Evolutionary conservation across 1,140 invertebrate species (phyloP), one percentile per base, ranked within the genome.

Genomic region (Conopomorpha cramerella): DNA sequence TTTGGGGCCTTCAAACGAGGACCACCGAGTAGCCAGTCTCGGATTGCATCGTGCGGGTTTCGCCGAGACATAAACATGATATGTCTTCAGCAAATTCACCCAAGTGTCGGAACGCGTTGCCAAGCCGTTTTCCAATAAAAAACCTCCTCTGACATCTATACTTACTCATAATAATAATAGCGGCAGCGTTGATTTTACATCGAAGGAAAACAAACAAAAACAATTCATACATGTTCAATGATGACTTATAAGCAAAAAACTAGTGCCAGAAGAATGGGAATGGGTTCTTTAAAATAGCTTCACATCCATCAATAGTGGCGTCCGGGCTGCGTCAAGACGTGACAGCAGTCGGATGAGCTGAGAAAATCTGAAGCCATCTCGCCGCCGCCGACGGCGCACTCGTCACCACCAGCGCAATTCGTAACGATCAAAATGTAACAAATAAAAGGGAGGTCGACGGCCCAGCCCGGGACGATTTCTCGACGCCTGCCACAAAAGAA

Each of bases 341-440:
- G 42, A 58, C 52, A 63, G 51, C 51, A 43, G 56, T 55, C 51
- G 42, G 45, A 51, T 54, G 36, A 43, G 58, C 44, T 44, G 51
- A 55, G 51, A 59, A 68, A 68, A 68, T 56, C 59, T 49, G 64
- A 73, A 57, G 55, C 49, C 62, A 63, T 67, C n/a, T n/a, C n/a
- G n/a, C n/a, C n/a, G n/a, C n/a, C n/a, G n/a, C n/a, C n/a, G n/a
- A n/a, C n/a, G n/a, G n/a, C n/a, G n/a, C n/a, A n/a, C n/a, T n/a
- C n/a, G n/a, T n/a, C n/a, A n/a, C n/a, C 55, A 57, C 43, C 45
- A 40, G 54, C 60, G 46, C 55, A 63, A 68, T 66, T 71, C 59
- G 51, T 67, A 70, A 61, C 53, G 53, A 48, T 60, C 60, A 63
- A 66, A 74, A 66, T 64, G 64, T 65, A 71, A 70, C 65, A 63